Evolutionary conservation across 2,113 vertebrate species (phyloP).

Genomic region (Indicator maculatus): DNA sequence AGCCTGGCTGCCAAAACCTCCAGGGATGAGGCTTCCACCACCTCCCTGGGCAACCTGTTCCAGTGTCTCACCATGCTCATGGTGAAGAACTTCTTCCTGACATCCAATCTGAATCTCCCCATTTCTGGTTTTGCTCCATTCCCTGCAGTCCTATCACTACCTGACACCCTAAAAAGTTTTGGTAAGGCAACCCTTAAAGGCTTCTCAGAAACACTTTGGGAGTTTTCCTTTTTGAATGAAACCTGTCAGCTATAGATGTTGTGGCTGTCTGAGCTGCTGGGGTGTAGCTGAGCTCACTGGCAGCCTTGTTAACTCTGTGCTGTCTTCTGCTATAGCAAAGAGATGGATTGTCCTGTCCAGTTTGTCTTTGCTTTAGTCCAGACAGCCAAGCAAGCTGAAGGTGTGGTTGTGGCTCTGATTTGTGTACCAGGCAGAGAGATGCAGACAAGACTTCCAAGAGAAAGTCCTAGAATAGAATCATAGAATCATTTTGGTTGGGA

Average conservation of each 20-base stretch:
- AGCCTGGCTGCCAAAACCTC: too few species aligned
- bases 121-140: too few species aligned
- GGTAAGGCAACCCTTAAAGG: not conserved
- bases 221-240: not conserved
- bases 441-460: fast-evolving
- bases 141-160: too few species aligned
- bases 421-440: not conserved
- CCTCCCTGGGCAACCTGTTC: too few species aligned
- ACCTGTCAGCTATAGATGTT: fast-evolving
- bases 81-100: too few species aligned
- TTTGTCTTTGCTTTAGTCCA: not conserved
- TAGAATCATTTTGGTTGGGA: too few species aligned
- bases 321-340: not conserved
- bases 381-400: not conserved
- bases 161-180: not conserved
- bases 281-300: not conserved
- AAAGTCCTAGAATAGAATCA: not conserved
- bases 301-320: not conserved
- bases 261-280: fast-evolving
- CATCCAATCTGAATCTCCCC: too few species aligned
- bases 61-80: too few species aligned
- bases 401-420: not conserved
- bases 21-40: too few species aligned
- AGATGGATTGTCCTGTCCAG: not conserved
- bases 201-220: not conserved